Percentiles rank a stretch among this genome's conserved stretches.
These are phyloP conservation scores for Temnothorax longispinosus DNA, from an alignment of 1,140 invertebrate genomes.

Conservation along the genomic window DNA sequence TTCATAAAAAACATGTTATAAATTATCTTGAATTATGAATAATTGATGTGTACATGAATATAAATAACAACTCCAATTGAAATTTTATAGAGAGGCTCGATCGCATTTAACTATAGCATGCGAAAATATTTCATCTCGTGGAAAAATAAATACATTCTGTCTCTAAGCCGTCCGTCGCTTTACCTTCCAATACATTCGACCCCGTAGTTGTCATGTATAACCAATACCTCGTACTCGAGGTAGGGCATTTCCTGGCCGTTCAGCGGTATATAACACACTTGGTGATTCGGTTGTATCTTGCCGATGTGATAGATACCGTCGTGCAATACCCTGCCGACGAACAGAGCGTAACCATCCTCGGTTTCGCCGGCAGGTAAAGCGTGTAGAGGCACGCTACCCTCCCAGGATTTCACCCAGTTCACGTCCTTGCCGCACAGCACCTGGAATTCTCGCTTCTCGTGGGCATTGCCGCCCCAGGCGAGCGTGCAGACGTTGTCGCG, in stretches of 20 bases:
- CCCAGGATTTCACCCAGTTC: slow-evolving; percentile 75
- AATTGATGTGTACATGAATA: not conserved
- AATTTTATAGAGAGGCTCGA: not conserved
- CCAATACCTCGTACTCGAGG: slow-evolving; percentile 75
- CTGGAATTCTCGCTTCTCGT: slow-evolving; percentile 77
- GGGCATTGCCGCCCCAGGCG: slow-evolving; percentile 73
- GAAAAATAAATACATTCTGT: slow-evolving; percentile 39
- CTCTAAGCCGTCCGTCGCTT: slow-evolving; percentile 25
- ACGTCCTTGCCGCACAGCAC: slow-evolving; percentile 74
- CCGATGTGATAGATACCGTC: slow-evolving; percentile 77
- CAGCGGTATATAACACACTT: slow-evolving; percentile 77
- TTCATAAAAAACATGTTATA: not conserved
- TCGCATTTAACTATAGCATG: not conserved
- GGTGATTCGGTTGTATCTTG: slow-evolving; percentile 80
- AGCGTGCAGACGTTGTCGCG: slow-evolving; percentile 70
- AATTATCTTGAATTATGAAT: not conserved
- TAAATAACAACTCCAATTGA: not conserved
- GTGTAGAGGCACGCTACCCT: slow-evolving; percentile 76
- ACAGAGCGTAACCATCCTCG: slow-evolving; percentile 77
- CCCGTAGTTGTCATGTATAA: slow-evolving; percentile 68
- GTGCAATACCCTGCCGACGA: slow-evolving; percentile 78
- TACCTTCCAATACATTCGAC: slow-evolving; percentile 78
- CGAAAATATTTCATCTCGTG: slow-evolving; percentile 1
- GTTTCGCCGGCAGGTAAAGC: slow-evolving; percentile 79
- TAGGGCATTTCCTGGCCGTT: slow-evolving; percentile 72